A percentile compares a stretch with the other conserved stretches of the same genome.
phyloP scores from a whole-genome alignment of 2,888 invertebrate species.

The Vesta saturnalis region DNA sequence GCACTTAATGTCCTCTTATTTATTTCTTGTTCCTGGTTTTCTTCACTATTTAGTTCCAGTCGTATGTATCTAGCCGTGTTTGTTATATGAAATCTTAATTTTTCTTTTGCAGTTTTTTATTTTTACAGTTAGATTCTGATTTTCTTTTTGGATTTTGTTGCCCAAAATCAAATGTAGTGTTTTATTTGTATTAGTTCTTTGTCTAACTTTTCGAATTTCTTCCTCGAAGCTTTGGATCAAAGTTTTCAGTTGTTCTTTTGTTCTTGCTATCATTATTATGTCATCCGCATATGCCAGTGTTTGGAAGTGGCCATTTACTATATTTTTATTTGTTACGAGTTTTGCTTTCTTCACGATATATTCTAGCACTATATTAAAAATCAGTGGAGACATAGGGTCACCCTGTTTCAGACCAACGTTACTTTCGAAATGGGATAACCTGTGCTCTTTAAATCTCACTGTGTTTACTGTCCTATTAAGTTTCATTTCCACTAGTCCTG shows the following conservation, averaged over 20 bases:
- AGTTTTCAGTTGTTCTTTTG: not conserved
- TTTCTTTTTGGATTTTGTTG: no score
- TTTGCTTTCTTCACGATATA: not conserved
- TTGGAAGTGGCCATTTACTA: not conserved
- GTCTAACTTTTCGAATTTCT: not conserved
- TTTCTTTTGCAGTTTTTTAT: not conserved
- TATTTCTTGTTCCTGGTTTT: no score
- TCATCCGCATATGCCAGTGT: not conserved
- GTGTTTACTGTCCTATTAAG: no score
- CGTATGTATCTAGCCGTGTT: not conserved
- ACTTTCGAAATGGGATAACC: no score
- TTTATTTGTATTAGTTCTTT: not conserved
- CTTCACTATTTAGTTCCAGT: no score
- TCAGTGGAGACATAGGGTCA: not conserved
- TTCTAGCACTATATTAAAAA: not conserved
- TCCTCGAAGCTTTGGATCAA: no score
- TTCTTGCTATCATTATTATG: no score
- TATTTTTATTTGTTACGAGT: not conserved
- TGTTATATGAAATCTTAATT: not conserved
- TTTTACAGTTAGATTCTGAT: not conserved
- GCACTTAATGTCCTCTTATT: not conserved
- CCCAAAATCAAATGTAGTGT: not conserved
- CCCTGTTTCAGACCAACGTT: no score
- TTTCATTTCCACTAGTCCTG: no score
- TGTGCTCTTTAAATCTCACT: no score